Conservation (phyloP, 2,113 vertebrate genomes). For the Edolisoma coerulescens region DNA sequence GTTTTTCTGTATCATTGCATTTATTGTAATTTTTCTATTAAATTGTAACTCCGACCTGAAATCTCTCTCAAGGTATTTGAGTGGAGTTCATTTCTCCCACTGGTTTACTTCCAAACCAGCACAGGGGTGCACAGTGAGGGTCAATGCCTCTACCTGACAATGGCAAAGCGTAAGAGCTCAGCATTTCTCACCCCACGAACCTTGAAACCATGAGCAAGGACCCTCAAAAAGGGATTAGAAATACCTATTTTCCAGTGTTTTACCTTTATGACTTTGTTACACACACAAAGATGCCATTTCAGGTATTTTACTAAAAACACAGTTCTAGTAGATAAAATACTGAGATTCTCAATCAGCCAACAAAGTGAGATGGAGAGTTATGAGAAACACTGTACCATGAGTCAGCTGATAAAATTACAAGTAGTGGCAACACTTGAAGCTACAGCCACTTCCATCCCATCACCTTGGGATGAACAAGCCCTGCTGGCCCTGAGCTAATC, state of each 20-base stretch:
- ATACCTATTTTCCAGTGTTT: neutral
- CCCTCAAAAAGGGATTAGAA: neutral
- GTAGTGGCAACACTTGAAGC: neutral
- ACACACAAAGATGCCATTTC: rapidly evolving
- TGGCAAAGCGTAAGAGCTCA: neutral
- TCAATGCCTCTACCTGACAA: neutral
- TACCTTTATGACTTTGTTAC: neutral
- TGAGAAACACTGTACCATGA: neutral
- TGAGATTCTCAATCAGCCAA: neutral
- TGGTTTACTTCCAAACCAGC: neutral
- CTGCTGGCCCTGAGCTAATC: neutral
- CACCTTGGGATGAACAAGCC: neutral
- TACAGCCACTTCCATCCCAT: neutral
- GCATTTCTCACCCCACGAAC: neutral
- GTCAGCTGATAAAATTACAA: neutral
- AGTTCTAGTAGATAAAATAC: neutral
- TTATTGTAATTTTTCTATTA: neutral
- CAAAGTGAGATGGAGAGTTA: neutral
- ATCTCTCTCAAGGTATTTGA: neutral
- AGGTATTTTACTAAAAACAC: neutral
- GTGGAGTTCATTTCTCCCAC: neutral
- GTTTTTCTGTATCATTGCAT: neutral
- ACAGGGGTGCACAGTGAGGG: neutral
- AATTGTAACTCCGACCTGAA: neutral
- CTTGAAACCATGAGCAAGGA: neutral